These are phyloP conservation scores for Epinotia bilunana DNA, from an alignment of 2,888 invertebrate genomes.

Conservation along the genomic window DNA sequence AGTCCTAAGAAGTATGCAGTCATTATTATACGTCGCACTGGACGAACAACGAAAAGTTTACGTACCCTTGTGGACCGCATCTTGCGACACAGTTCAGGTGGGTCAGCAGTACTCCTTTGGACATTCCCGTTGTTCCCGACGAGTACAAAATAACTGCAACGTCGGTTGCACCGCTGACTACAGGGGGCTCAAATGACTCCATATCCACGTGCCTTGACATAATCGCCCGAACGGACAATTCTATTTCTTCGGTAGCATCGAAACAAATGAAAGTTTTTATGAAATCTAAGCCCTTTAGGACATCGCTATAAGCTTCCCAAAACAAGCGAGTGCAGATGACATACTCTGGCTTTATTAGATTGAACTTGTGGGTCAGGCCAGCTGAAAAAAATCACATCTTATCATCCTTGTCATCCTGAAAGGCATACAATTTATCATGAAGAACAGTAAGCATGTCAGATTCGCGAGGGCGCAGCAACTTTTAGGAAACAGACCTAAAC, in stretches of 20 bases:
- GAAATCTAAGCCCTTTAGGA: conserved; percentile 6
- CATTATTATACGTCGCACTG: background rate
- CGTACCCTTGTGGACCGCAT: background rate
- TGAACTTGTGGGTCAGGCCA: conserved; percentile 3
- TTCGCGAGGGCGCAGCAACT: no score
- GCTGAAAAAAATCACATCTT: no score
- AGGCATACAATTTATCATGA: no score
- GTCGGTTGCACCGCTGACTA: background rate
- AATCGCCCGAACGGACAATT: background rate
- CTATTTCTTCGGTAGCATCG: background rate
- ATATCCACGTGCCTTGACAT: background rate
- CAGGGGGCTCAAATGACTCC: background rate
- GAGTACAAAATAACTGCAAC: conserved; percentile 3
- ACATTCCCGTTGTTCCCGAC: background rate
- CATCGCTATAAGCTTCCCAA: conserved; percentile 7
- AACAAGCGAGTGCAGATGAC: conserved; percentile 6
- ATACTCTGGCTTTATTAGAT: conserved; percentile 13
- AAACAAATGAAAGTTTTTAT: conserved; percentile 18
- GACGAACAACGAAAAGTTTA: background rate
- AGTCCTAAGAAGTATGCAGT: no score
- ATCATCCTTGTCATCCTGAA: no score
- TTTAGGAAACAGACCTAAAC: no score
- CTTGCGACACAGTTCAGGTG: conserved; percentile 12
- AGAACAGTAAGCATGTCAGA: no score
- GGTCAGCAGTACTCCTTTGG: conserved; percentile 9